These are phyloP conservation scores for Xestia ashworthii DNA, from an alignment of 2,888 invertebrate species.

Conservation along the genomic window DNA sequence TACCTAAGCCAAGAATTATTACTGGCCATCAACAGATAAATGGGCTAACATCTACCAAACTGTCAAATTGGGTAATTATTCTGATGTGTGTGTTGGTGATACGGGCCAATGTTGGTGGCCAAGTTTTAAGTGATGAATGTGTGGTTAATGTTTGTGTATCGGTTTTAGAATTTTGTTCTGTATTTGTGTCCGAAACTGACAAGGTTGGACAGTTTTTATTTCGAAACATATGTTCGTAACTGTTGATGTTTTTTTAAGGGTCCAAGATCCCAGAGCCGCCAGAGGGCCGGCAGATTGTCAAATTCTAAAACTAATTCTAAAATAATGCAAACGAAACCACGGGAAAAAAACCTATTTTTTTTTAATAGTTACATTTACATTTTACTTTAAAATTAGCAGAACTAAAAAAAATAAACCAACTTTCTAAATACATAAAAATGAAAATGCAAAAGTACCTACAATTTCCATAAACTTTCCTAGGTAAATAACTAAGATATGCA, in stretches of 20 bases:
- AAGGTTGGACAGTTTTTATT: background rate
- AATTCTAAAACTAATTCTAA: no score
- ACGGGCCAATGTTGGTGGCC: conserved; percentile 33
- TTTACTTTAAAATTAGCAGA: no score
- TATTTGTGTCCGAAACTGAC: background rate
- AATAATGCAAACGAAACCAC: no score
- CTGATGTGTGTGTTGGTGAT: conserved; percentile 34
- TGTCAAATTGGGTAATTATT: conserved; percentile 47
- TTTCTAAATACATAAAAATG: background rate
- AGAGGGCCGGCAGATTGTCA: no score
- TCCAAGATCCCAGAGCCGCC: no score
- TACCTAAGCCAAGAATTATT: conserved; percentile 31
- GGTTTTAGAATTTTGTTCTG: background rate
- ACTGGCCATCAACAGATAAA: conserved; percentile 39
- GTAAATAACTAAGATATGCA: background rate
- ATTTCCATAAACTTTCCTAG: background rate
- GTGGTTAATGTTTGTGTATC: conserved; percentile 5
- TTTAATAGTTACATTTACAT: background rate
- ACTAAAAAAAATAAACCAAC: background rate
- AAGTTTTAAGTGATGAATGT: conserved; percentile 19
- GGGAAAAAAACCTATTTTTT: background rate
- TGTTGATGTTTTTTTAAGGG: background rate
- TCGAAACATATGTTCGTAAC: background rate
- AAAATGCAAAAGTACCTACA: background rate
- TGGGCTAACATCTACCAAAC: conserved; percentile 37